Evolutionary conservation across 2,888 invertebrate genomes (phyloP), one percentile per base, ranked within the genome.

Genomic region (Toxonevra muliebris): DNA sequence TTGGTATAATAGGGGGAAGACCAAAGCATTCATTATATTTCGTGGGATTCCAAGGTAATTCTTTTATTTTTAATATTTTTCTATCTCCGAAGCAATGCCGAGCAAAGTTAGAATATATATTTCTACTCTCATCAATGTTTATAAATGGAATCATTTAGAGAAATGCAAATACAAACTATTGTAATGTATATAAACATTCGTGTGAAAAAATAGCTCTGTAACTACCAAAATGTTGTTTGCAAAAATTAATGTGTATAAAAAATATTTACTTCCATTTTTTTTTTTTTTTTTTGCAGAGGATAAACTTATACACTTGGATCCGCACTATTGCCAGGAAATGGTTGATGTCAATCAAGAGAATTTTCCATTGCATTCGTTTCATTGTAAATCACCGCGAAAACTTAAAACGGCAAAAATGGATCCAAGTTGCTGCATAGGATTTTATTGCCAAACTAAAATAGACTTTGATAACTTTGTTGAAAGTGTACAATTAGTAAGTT

Each of bases 1-100:
- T 97, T 77, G 97, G 97, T 20, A 92, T 97, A 61, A 95, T 97
- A 79, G 97, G 97, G 9, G 97, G 97, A 13, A 88, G 93, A 76
- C 97, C 97, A 0, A 93, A 94, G 81, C 96, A 96, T 87, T 95
- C 97, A 15, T 86, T 97, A 45, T 97, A 95, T 85, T 96, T 97
- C 87, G 90, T 97, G 71, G 97, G 97, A 59, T 96, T 92, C 84
- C 96, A 96, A 88, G 90, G 89, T 89, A 69, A 55, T 61, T 45
- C 7, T 7, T n/a, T 13, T 15, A 57, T 57, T 54, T 9, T 54
- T 54, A 54, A n/a, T n/a, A n/a, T n/a, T n/a, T n/a, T 30, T 30
- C 3, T 30, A 17, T 45, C 7, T n/a, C 9, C 7, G 7, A 4
- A 12, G 40, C 17, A 15, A 41, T n/a, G 30, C n/a, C n/a, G n/a